Conservation (phyloP, 2,797 vertebrate genomes). For the Acomys russatus region DNA sequence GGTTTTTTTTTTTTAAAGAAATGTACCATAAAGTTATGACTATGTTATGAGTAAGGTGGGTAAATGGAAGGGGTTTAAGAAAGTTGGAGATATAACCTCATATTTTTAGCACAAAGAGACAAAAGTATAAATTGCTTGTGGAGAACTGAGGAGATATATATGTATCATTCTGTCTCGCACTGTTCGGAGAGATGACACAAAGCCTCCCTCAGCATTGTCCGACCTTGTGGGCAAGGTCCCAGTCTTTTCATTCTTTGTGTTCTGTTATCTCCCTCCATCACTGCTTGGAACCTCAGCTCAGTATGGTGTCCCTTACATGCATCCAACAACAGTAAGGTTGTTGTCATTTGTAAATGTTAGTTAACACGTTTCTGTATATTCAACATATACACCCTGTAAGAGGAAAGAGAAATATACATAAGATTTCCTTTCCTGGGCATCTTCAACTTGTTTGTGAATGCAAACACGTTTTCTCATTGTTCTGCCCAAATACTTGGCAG, state of each 20-base stretch:
- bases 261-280: neutral
- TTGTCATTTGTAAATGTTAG: neutral
- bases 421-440: neutral
- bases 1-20: neutral
- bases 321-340: neutral
- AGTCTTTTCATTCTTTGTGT: neutral
- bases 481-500: neutral
- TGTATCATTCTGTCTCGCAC: neutral
- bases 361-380: neutral
- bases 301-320: neutral
- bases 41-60: neutral
- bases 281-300: neutral
- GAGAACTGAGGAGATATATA: neutral
- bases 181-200: neutral
- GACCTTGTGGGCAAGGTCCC: neutral
- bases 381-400: neutral
- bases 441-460: neutral
- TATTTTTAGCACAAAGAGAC: neutral
- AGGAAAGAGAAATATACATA: neutral
- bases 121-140: neutral
- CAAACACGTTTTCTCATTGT: neutral
- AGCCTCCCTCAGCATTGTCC: neutral
- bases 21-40: neutral
- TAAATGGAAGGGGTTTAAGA: constrained; percentile 30
- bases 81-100: neutral